Percentiles rank a stretch among this genome's conserved stretches.
Evolutionary conservation across 2,113 vertebrate genomes (phyloP).

Genomic region (Aegithalos caudatus): DNA sequence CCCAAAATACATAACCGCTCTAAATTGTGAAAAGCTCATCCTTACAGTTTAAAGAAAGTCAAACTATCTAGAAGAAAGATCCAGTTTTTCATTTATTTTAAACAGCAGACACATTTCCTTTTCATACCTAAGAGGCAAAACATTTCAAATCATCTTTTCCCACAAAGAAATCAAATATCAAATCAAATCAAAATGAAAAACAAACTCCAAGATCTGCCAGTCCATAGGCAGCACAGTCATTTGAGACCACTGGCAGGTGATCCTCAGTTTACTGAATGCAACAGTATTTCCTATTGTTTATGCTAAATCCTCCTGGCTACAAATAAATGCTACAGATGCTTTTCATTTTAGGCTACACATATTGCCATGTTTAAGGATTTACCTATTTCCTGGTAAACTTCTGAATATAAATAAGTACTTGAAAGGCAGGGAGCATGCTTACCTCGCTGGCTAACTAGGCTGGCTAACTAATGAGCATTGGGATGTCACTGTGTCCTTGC

Average conservation of each 20-base stretch:
- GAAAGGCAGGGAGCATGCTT: neutral
- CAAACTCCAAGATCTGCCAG: neutral
- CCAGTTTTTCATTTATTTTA: slow-evolving; percentile 7
- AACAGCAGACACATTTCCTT: neutral
- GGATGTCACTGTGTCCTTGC: neutral
- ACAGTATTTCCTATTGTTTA: neutral
- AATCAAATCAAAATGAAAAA: neutral
- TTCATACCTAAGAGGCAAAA: neutral
- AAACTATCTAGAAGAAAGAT: neutral
- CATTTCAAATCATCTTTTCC: neutral
- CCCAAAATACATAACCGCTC: neutral
- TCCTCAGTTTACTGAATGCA: neutral
- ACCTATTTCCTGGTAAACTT: neutral
- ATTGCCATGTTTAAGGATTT: neutral
- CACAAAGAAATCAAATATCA: neutral
- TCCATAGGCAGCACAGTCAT: neutral
- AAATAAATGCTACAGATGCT: neutral
- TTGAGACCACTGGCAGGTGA: neutral
- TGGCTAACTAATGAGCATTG: neutral
- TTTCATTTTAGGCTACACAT: neutral
- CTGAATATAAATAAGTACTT: neutral
- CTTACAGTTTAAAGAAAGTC: neutral
- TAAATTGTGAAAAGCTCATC: neutral
- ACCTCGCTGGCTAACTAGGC: neutral
- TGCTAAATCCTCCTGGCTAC: neutral